Evolutionary conservation across 2,113 vertebrate species (phyloP).

Genomic region (Nothocercus nigrocapillus): DNA sequence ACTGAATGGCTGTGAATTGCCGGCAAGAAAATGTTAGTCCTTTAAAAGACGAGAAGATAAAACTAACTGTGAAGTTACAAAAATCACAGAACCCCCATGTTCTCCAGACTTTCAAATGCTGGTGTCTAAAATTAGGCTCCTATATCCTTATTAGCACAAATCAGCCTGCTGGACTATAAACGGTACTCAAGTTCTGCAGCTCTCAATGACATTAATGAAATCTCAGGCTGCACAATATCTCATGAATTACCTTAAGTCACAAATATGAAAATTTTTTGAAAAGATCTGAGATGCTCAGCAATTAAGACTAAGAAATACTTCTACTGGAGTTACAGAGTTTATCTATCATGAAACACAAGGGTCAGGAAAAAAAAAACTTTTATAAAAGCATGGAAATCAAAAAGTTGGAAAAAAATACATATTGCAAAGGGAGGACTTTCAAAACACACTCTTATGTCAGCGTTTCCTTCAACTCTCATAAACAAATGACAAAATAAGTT

Average conservation of each 20-base stretch:
- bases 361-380: background rate
- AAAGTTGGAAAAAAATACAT: background rate
- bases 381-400: background rate
- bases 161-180: background rate
- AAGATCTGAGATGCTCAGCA: background rate
- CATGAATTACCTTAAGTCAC: background rate
- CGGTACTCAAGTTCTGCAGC: background rate
- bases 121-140: background rate
- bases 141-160: background rate
- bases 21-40: background rate
- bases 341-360: accelerated
- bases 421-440: background rate
- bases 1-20: background rate
- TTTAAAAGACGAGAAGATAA: background rate
- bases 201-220: background rate
- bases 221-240: background rate
- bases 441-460: background rate
- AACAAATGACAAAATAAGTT: too few species aligned
- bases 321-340: background rate
- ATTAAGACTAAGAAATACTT: background rate
- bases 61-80: background rate
- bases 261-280: background rate
- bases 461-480: too few species aligned
- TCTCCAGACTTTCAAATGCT: background rate
- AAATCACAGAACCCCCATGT: background rate